These are phyloP conservation scores for Halictus ligatus DNA, from an alignment of 2,888 invertebrate species.

Conservation along the genomic window DNA sequence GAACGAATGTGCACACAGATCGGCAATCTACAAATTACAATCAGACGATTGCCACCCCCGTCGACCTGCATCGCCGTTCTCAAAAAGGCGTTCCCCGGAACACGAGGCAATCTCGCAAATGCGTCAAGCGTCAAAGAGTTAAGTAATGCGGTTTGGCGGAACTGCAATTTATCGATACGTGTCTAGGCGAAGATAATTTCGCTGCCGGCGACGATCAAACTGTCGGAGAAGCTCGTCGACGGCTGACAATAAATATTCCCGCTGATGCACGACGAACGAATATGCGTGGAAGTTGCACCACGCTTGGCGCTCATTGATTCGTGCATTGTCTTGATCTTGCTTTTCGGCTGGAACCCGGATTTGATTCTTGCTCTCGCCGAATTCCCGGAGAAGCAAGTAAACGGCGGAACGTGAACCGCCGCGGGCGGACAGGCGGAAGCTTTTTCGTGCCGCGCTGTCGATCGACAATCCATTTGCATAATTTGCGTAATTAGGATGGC, in stretches of 20 bases:
- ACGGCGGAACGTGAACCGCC: not conserved
- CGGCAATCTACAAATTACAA: not conserved
- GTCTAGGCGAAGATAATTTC: not conserved
- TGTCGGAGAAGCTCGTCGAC: not conserved
- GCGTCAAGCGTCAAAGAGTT: not conserved
- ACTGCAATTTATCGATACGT: not conserved
- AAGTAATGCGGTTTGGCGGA: not conserved
- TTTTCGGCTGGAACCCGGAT: not conserved
- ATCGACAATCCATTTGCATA: constrained; percentile 66
- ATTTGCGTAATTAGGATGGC: constrained; percentile 63
- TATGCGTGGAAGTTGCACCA: not conserved
- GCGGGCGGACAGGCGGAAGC: not conserved
- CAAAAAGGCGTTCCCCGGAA: not conserved
- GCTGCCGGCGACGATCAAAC: not conserved
- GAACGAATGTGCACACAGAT: not conserved
- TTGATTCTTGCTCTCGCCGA: not conserved
- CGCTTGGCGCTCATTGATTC: not conserved
- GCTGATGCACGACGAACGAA: not conserved
- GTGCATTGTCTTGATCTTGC: not conserved
- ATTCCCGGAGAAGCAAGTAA: not conserved
- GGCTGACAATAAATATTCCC: not conserved
- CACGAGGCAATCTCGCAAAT: not conserved
- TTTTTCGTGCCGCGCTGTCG: constrained; percentile 23
- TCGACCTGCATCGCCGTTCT: not conserved
- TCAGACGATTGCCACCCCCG: too few relatives aligned